phyloP scores from a whole-genome alignment of 2,113 vertebrate genomes.

The Opisthocomus hoazin region DNA sequence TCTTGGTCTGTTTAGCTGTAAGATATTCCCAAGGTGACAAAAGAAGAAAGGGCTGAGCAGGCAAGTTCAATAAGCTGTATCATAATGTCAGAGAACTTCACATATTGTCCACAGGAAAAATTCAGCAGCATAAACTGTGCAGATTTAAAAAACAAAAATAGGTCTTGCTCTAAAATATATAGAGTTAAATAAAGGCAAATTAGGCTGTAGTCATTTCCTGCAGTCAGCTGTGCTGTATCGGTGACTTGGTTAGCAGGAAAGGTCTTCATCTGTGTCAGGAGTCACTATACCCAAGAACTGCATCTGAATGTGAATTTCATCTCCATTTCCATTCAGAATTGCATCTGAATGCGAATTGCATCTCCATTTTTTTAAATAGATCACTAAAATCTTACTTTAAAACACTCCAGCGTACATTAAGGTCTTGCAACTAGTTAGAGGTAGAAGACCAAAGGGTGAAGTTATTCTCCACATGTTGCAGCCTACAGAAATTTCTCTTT shows the following conservation, averaged over 20 bases:
- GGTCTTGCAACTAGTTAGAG: neutral
- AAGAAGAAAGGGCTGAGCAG: neutral
- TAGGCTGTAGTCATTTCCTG: neutral
- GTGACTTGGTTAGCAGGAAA: neutral
- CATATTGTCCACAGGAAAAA: neutral
- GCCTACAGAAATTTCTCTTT: neutral
- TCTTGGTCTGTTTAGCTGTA: neutral
- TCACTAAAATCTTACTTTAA: neutral
- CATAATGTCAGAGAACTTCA: neutral
- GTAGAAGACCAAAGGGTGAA: neutral
- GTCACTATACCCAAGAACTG: accelerated
- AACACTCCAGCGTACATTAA: neutral
- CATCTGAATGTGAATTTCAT: neutral
- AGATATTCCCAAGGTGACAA: neutral
- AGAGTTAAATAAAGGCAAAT: neutral
- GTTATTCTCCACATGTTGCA: neutral
- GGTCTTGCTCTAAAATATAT: neutral
- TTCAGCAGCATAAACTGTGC: neutral
- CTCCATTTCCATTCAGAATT: no score
- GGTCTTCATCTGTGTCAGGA: neutral
- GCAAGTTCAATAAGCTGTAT: neutral
- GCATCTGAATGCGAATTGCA: neutral
- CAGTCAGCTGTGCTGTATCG: neutral
- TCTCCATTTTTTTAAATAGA: neutral
- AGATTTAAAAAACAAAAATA: neutral